Base-by-base conservation (phyloP, 2,888 invertebrate species). In the Noctua janthe region DNA sequence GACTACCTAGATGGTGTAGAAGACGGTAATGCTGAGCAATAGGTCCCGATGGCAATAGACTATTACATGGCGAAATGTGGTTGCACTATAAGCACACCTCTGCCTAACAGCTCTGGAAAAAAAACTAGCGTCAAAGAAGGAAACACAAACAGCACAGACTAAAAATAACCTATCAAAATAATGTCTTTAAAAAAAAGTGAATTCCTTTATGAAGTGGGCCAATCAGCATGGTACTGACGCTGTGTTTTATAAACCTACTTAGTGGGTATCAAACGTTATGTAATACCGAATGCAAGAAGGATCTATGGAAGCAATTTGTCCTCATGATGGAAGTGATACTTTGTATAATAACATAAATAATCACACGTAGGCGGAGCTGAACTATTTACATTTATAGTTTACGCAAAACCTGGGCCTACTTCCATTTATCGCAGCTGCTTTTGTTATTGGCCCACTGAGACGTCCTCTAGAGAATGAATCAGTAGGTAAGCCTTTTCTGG, bases 331-430 rank as follows among this genome's bases (percentile, higher is more conserved):
- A 76, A 76, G 67, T 49, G n/a, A 20, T 20, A n/a, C 17, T 77
- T 78, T 56, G 39, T 39, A 29, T 66, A 64, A 29, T 77, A 59
- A 71, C 23, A 47, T 56, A 72, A 56, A 76, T 43, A 71, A 8
- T 47, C 23, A 39, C n/a, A 20, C 59, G 78, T 59, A 51, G 78
- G 78, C 5, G 56, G 35, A 56, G 2, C 54, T 49, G 20, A 20
- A 56, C 23, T 72, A 29, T 59, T 73, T 59, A n/a, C n/a, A n/a
- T 17, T 23, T 13, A 10, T 35, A 47, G 17, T 20, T n/a, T 35
- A 17, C 56, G 35, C 59, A 74, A 74, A 39, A 47, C n/a, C 71
- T 54, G 49, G 20, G 1, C 20, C 39, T 51, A 75, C 20, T 62
- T 66, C 43, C 5, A 66, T 76, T 15, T 51, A 62, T 43, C n/a